Conservation (phyloP, 2,797 vertebrate species). For the Chrysolophus pictus region DNA sequence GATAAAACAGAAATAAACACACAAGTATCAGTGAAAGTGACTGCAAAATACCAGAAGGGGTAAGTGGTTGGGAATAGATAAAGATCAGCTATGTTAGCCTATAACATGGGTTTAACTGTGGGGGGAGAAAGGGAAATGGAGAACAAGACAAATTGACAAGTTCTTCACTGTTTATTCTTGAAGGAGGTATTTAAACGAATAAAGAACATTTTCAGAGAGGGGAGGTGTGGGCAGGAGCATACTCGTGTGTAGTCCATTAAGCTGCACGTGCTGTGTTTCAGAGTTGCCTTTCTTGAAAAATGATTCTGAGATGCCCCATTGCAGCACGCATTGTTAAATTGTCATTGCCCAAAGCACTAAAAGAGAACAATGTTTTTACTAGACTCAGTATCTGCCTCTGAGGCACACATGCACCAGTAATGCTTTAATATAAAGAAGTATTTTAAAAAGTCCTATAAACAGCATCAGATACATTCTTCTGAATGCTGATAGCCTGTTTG, state of each 20-base stretch:
- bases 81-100: constrained; percentile 37
- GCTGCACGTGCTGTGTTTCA: background rate
- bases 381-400: background rate
- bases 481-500: background rate
- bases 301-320: background rate
- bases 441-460: constrained; percentile 1
- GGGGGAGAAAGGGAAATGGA: background rate
- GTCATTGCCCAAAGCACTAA: background rate
- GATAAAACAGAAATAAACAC: constrained; percentile 69
- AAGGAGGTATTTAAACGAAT: background rate
- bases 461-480: background rate
- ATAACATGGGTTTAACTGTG: background rate
- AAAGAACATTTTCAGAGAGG: background rate
- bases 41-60: background rate
- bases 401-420: background rate
- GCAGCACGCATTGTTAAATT: background rate
- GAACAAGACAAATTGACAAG: background rate
- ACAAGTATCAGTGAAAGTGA: constrained; percentile 29
- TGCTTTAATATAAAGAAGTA: background rate
- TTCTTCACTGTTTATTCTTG: constrained; percentile 1
- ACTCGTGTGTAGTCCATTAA: background rate
- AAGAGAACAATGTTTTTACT: background rate
- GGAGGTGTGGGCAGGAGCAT: background rate
- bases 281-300: background rate
- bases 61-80: constrained; percentile 48